Evolutionary conservation across 2,113 vertebrate species (phyloP), one percentile per base, ranked within the genome.

Genomic region (Gallinago media): DNA sequence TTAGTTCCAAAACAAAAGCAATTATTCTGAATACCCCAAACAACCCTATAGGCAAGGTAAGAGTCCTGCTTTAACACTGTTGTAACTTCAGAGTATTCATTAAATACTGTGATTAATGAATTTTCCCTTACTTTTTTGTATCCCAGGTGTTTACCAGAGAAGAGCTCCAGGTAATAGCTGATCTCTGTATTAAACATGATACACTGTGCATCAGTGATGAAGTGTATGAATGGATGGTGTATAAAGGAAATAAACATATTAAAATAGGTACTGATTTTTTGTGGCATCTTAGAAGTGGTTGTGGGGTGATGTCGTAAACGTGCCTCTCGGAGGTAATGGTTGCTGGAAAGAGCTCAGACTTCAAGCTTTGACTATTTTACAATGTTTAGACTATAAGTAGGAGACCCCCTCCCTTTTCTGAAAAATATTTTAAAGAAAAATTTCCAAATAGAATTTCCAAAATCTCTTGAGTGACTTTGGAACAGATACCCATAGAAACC

Each of bases 181-280:
- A 99, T 95, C 99, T 99, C 70, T 99, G 99, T 79, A 97, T 99
- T 92, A 99, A 99, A 94, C 97, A 99, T 19, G 99, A 99, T 95
- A 97, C 98, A 0, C 97, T 99, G 80, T 99, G 99, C 98, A 98
- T 99, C 98, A 99, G 99, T 4, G 99, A 99, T 63, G 99, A 99
- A 88, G 99, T 99, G 31, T 99, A 99, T 59, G 99, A 99, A 95
- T 99, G 99, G 99, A 97, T 99, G 74, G 84, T 99, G 56, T 99
- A 99, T 95, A 98, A 90, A 84, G 99, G 99, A 91, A 98, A 98
- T 50, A 98, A 99, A 27, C 99, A 99, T 79, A 83, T 99, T 54
- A 99, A 99, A 98, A 99, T 99, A 96, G 99, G 99, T 99, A 98
- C 77, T 88, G 56, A 74, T 94, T 89, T 94, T 85, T 74, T 38